Evolutionary conservation across 2,888 invertebrate genomes (phyloP).

Genomic region (Pheosia tremula): DNA sequence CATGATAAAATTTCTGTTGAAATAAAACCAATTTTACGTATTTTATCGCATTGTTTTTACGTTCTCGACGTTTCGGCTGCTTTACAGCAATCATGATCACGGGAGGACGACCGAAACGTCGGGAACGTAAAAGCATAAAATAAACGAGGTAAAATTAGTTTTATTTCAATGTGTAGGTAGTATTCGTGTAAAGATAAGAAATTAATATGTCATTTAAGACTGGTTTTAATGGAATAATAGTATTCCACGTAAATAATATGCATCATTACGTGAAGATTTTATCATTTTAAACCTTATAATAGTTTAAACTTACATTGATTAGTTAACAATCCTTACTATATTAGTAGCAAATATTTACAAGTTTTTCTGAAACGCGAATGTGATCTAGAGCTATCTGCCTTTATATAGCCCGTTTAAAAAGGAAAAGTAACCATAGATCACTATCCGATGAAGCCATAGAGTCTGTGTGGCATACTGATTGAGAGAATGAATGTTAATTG

Average conservation of each 20-base stretch:
- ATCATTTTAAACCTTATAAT: constrained; percentile 5
- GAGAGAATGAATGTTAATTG: not conserved
- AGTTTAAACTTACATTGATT: constrained; percentile 19
- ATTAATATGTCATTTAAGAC: no score
- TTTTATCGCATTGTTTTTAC: no score
- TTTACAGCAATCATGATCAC: no score
- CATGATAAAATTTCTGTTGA: no score
- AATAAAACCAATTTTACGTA: no score
- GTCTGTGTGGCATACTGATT: not conserved
- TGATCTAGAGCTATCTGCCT: constrained; percentile 20
- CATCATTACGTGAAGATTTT: not conserved
- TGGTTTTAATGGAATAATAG: no score
- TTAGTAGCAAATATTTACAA: constrained; percentile 27
- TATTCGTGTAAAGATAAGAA: no score
- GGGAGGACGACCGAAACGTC: no score
- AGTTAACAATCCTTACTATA: constrained; percentile 13
- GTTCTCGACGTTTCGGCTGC: no score
- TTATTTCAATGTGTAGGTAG: no score
- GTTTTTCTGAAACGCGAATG: constrained; percentile 24
- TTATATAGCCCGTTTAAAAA: constrained; percentile 32
- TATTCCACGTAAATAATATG: not conserved
- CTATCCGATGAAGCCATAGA: constrained; percentile 7
- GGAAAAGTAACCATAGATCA: constrained; percentile 3
- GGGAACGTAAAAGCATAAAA: no score
- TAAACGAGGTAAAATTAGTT: no score